A percentile compares a stretch with the other conserved stretches of the same genome.
Evolutionary conservation across 1,140 invertebrate species (phyloP).

Genomic region (Tenebrio molitor): DNA sequence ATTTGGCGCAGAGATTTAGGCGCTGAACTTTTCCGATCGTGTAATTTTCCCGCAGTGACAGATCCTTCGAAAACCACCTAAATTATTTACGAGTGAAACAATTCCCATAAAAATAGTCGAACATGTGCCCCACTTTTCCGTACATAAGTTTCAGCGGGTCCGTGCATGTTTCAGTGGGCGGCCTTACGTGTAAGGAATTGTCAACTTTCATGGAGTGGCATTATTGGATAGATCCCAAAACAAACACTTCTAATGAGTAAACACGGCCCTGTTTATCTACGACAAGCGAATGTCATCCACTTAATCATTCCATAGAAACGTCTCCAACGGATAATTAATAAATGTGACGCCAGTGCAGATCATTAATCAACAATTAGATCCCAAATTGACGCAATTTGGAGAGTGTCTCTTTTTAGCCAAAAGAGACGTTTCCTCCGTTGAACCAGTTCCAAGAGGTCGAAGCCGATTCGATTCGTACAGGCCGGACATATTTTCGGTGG

Average conservation of each 20-base stretch:
- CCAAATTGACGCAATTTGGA: conserved; percentile 54
- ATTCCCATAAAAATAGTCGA: not conserved
- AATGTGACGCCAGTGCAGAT: conserved; percentile 50
- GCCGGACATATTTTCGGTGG: not conserved
- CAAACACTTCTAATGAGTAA: conserved; percentile 60
- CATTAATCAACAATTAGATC: conserved; percentile 58
- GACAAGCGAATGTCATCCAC: conserved; percentile 57
- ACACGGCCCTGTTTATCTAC: conserved; percentile 57
- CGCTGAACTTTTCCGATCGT: not conserved
- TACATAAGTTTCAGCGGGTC: not conserved
- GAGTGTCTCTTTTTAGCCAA: not conserved
- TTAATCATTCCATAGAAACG: conserved; percentile 57
- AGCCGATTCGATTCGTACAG: not conserved
- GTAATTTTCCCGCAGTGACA: not conserved
- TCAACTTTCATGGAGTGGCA: conserved; percentile 48
- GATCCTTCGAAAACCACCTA: not conserved
- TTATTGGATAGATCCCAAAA: conserved; percentile 58
- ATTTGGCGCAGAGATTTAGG: not conserved
- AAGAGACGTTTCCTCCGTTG: conserved; percentile 8
- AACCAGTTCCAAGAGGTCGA: not conserved
- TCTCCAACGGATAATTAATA: conserved; percentile 59
- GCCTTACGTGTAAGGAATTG: conserved; percentile 38
- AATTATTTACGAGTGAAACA: not conserved
- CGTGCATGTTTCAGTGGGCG: conserved; percentile 15
- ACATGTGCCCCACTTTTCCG: not conserved